Evolutionary conservation across 2,113 vertebrate genomes (phyloP).

Genomic region (Pionites leucogaster): DNA sequence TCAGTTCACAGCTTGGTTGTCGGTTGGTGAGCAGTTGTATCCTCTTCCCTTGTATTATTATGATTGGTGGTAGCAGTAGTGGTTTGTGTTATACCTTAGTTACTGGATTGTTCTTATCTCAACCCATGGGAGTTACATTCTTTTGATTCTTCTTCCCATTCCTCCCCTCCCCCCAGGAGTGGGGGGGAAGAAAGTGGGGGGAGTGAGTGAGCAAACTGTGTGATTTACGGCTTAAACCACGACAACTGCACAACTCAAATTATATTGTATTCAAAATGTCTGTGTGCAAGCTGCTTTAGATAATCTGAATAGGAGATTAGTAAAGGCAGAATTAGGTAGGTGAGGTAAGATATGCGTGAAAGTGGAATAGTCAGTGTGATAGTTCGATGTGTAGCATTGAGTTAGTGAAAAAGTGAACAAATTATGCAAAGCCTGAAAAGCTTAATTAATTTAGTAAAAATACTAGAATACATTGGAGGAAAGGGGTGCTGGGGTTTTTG

Average conservation of each 20-base stretch:
- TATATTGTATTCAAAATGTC: background rate
- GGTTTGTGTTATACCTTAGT: too few species aligned
- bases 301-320: background rate
- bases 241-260: background rate
- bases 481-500: rapidly evolving
- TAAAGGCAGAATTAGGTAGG: background rate
- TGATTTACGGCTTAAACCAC: too few species aligned
- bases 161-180: too few species aligned
- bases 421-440: background rate
- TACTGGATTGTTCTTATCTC: too few species aligned
- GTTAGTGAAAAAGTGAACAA: background rate
- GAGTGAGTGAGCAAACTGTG: too few species aligned
- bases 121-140: too few species aligned
- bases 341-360: background rate
- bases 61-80: too few species aligned
- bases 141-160: too few species aligned
- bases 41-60: too few species aligned
- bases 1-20: too few species aligned
- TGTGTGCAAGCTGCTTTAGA: background rate
- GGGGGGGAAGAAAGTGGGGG: too few species aligned
- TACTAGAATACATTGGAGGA: background rate
- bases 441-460: background rate
- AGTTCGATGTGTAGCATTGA: background rate
- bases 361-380: background rate
- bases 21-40: too few species aligned